Percentiles rank a stretch among this genome's conserved stretches.
Evolutionary conservation across 2,797 vertebrate species (phyloP).

Genomic region (Aselliscus stoliczkanus): DNA sequence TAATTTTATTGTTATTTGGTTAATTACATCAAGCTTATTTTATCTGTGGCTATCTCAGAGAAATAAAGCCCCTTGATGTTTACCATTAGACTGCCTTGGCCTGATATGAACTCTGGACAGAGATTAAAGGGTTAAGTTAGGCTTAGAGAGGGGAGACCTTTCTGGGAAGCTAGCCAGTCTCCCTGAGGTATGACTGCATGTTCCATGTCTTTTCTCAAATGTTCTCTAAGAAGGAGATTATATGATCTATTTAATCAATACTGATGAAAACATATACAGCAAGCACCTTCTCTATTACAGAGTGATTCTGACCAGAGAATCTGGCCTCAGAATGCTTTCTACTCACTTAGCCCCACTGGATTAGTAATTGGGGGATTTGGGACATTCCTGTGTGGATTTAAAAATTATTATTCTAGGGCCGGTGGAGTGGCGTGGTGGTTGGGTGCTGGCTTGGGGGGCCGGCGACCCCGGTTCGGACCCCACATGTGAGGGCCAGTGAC

Average conservation of each 20-base stretch:
- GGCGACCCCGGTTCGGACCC: too few species aligned
- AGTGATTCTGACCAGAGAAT: background rate
- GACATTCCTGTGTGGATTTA: background rate
- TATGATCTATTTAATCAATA: conserved; percentile 45
- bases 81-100: background rate
- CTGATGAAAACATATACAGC: background rate
- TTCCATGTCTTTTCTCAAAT: conserved; percentile 14
- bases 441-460: too few species aligned
- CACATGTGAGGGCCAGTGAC: too few species aligned
- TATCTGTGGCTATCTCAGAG: background rate
- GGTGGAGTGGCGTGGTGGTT: too few species aligned
- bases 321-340: background rate
- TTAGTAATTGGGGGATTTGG: background rate
- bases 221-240: background rate
- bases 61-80: background rate
- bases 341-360: background rate
- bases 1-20: background rate
- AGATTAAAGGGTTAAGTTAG: conserved; percentile 33
- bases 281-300: background rate
- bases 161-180: conserved; percentile 5
- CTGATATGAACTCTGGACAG: background rate
- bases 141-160: background rate
- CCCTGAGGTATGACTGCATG: background rate
- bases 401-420: background rate
- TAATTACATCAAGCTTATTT: background rate